Evolutionary conservation across 2,888 invertebrate species (phyloP).

Genomic region (Dendrolimus pini): DNA sequence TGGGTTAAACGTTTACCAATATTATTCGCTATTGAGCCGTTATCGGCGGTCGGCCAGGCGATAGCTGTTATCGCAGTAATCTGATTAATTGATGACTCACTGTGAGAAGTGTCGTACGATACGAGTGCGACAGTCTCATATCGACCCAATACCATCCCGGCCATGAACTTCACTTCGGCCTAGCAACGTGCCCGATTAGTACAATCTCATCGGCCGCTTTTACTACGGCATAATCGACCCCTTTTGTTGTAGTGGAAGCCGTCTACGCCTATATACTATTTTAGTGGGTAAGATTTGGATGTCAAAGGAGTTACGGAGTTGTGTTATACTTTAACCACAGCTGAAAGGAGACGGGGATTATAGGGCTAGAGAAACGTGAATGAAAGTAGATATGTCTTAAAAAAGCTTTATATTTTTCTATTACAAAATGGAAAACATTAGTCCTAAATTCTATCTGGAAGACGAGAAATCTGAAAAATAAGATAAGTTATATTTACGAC

Average conservation of each 20-base stretch:
- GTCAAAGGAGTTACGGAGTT: too few species aligned
- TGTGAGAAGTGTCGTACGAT: constrained; percentile 29
- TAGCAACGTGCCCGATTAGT: constrained; percentile 18
- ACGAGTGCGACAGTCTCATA: constrained; percentile 25
- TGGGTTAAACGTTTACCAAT: background rate
- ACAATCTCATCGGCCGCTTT: background rate
- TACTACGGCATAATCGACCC: background rate
- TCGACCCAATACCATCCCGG: constrained; percentile 26
- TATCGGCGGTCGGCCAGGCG: constrained; percentile 31
- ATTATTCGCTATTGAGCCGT: constrained; percentile 18
- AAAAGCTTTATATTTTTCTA: too few species aligned
- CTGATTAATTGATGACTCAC: constrained; percentile 62
- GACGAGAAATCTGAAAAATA: too few species aligned
- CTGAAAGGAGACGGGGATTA: too few species aligned
- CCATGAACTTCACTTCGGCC: constrained; percentile 35
- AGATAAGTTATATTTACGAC: too few species aligned
- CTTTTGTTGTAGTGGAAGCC: background rate
- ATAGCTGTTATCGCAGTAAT: constrained; percentile 56
- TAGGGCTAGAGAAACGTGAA: too few species aligned
- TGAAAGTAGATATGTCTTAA: too few species aligned
- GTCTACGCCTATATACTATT: too few species aligned
- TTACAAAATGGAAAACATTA: too few species aligned
- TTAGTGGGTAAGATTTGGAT: too few species aligned
- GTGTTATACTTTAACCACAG: too few species aligned
- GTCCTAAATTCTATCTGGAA: too few species aligned